Evolutionary conservation across 1,140 invertebrate genomes (phyloP).

Genomic region (Glossosoma conforme): DNA sequence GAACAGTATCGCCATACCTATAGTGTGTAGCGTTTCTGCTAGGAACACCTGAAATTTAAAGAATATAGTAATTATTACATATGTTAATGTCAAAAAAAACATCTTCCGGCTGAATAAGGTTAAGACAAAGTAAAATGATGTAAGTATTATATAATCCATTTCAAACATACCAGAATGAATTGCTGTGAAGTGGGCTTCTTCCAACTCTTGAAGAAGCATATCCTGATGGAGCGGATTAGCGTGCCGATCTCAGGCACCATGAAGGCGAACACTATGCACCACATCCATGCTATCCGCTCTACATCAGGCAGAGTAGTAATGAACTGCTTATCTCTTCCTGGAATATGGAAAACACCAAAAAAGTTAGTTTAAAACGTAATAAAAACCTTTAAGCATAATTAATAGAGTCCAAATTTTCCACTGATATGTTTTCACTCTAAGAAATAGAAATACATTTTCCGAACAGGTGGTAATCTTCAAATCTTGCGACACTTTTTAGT

Average conservation of each 20-base stretch:
- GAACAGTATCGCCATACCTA: slow-evolving; percentile 79
- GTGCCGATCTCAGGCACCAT: slow-evolving; percentile 83
- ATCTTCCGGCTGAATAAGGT: not conserved
- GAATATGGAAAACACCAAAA: too few species aligned
- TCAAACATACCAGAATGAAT: slow-evolving; percentile 55
- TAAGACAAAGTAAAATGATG: not conserved
- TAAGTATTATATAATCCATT: not conserved
- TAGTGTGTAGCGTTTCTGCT: slow-evolving; percentile 80
- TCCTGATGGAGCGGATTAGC: slow-evolving; percentile 75
- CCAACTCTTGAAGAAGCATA: slow-evolving; percentile 87
- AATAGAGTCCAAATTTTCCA: too few species aligned
- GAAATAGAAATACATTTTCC: too few species aligned
- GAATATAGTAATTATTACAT: slow-evolving; percentile 2
- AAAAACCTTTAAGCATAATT: too few species aligned
- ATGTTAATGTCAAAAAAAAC: too few species aligned
- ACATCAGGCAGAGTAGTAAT: slow-evolving; percentile 70
- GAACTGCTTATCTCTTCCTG: slow-evolving; percentile 79
- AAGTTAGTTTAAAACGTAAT: too few species aligned
- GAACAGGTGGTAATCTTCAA: too few species aligned
- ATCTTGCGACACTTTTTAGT: too few species aligned
- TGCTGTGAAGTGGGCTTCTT: slow-evolving; percentile 59
- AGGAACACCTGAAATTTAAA: slow-evolving; percentile 57
- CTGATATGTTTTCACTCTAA: too few species aligned
- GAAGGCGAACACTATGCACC: slow-evolving; percentile 85
- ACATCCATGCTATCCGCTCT: slow-evolving; percentile 87